Evolutionary conservation across 1,140 invertebrate genomes (phyloP).

Genomic region (Apis dorsata): DNA sequence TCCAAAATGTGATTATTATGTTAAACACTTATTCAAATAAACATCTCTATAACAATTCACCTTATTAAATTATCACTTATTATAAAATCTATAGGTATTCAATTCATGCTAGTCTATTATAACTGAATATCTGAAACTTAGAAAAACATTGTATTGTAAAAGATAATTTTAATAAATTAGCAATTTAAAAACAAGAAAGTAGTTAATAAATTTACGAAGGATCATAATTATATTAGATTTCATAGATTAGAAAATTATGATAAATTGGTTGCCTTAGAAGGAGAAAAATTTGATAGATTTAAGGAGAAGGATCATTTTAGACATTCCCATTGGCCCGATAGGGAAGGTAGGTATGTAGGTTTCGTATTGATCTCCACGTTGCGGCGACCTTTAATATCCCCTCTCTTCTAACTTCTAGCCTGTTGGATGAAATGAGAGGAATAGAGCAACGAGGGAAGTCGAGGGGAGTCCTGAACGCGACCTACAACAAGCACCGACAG

Average conservation of each 20-base stretch:
- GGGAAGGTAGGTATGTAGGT: conserved; percentile 63
- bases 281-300: neutral
- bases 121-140: neutral
- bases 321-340: conserved; percentile 62
- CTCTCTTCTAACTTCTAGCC: conserved; percentile 3
- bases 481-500: conserved; percentile 62
- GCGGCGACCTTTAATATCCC: conserved; percentile 64
- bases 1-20: neutral
- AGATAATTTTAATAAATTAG: no score
- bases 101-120: no score
- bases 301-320: conserved; percentile 41
- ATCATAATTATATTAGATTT: conserved; percentile 2
- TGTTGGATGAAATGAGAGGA: neutral
- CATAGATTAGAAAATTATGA: neutral
- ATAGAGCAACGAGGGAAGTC: neutral
- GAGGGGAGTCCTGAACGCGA: conserved; percentile 52
- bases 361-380: conserved; percentile 65
- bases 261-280: neutral
- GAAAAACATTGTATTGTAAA: neutral
- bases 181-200: neutral
- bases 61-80: no score
- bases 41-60: neutral
- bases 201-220: neutral
- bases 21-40: neutral
- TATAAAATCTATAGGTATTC: no score